A percentile compares a stretch with the other conserved stretches of the same genome.
Conservation (phyloP, 2,113 vertebrate genomes). For the Rana temporaria region DNA sequence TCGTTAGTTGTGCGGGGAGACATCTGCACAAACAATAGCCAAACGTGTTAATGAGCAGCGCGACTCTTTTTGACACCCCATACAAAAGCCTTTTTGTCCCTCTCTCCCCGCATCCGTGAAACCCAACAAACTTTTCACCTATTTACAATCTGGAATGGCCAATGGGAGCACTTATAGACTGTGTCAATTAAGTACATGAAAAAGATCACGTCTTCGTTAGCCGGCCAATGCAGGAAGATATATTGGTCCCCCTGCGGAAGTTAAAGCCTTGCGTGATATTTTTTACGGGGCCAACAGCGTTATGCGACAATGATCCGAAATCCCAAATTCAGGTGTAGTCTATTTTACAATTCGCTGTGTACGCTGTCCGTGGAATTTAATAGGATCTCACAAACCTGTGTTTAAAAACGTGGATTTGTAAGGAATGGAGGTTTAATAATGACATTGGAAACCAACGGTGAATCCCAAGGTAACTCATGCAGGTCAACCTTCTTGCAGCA, state of each 20-base stretch:
- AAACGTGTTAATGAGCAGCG: slow-evolving; percentile 43
- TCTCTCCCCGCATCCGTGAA: neutral
- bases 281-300: slow-evolving; percentile 15
- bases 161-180: slow-evolving; percentile 29
- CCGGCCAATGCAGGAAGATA: neutral
- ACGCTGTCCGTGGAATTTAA: no score
- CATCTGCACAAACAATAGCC: slow-evolving; percentile 48
- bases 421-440: no score
- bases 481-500: no score
- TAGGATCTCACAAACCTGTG: no score
- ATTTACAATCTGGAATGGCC: slow-evolving; percentile 34
- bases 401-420: no score
- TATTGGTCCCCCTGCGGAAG: slow-evolving; percentile 27
- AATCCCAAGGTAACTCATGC: no score
- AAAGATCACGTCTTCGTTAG: slow-evolving; percentile 10
- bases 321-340: slow-evolving; percentile 23
- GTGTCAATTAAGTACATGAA: slow-evolving; percentile 35
- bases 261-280: slow-evolving; percentile 2
- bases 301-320: neutral
- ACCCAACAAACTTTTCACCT: slow-evolving; percentile 37
- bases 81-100: slow-evolving; percentile 34
- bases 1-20: slow-evolving; percentile 16
- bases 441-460: no score
- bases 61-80: slow-evolving; percentile 11
- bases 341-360: slow-evolving; percentile 1